Conservation (phyloP, 2,113 vertebrate genomes). For the Laterallus jamaicensis region DNA sequence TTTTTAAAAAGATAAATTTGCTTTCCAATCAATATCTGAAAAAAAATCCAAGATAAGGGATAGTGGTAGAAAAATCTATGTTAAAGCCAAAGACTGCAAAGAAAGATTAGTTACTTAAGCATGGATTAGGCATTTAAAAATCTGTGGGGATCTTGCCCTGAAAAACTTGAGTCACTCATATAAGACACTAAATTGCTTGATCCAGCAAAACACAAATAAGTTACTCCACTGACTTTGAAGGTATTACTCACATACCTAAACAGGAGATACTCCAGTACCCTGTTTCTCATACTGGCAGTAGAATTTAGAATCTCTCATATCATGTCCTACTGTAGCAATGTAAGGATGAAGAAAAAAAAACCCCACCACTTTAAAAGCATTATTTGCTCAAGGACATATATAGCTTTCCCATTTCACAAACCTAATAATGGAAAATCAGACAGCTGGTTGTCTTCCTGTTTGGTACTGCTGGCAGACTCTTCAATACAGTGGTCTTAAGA, state of each 20-base stretch:
- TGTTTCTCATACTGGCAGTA: not conserved
- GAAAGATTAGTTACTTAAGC: not conserved
- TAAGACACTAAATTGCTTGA: not conserved
- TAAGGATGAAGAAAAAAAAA: not conserved
- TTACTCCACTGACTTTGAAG: not conserved
- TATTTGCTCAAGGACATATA: not conserved
- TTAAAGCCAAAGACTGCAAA: not conserved
- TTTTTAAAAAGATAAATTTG: not conserved
- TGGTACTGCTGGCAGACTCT: not conserved
- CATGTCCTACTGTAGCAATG: not conserved
- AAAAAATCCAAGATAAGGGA: not conserved
- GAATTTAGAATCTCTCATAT: not conserved
- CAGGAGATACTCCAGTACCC: not conserved
- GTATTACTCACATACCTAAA: not conserved
- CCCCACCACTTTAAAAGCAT: not conserved
- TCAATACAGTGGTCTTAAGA: not conserved
- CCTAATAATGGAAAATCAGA: constrained; percentile 18
- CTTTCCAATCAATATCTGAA: not conserved
- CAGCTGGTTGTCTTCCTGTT: not conserved
- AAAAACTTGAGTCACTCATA: not conserved
- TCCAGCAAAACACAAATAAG: not conserved
- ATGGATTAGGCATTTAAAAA: not conserved
- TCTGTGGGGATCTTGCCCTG: not conserved
- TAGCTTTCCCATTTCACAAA: constrained; percentile 2
- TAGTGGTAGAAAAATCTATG: not conserved